Base-by-base conservation (phyloP, 2,113 vertebrate genomes). In the Podocnemis expansa region DNA sequence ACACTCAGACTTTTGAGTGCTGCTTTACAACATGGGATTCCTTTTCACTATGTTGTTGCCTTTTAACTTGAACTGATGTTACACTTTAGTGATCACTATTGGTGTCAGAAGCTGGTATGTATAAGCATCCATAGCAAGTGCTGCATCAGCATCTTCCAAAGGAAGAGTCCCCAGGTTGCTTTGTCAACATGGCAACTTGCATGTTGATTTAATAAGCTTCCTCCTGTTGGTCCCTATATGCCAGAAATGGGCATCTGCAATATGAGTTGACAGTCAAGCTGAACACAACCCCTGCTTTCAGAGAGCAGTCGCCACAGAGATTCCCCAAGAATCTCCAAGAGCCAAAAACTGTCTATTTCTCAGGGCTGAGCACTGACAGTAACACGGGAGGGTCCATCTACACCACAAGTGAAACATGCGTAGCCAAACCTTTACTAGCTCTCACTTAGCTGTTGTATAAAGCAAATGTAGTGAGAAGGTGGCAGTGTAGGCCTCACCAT, bases 271-370 rank as follows among this genome's bases (percentile, higher is more conserved):
- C 55, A 87, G 27, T 67, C 82, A 45, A 81, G 63, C 43, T 67
- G 89, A 73, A 2, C 60, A 82, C 92, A 95, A 95, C 89, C 78
- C 90, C 16, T 1, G 2, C 31, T 80, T 75, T 82, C 49, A 25
- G 90, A 92, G 92, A 90, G n/a, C 85, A 84, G 75, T 1, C 81
- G 90, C 92, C 87, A 84, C 75, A 73, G 83, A 93, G 96, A 93
- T 96, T 93, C 96, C n/a, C n/a, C n/a, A n/a, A n/a, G n/a, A n/a
- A n/a, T n/a, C n/a, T n/a, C n/a, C 63, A 92, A 81, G 84, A 85
- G 82, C 89, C 38, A 80, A 51, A 94, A 84, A 60, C 2, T 2
- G 54, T 93, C 14, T 4, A 76, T 14, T 76, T 16, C 52, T 93
- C 83, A 56, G 70, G 8, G 47, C 87, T 76, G 2, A 0, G 76